phyloP scores from a whole-genome alignment of 2,888 invertebrate species.

The Drosophila merina region DNA sequence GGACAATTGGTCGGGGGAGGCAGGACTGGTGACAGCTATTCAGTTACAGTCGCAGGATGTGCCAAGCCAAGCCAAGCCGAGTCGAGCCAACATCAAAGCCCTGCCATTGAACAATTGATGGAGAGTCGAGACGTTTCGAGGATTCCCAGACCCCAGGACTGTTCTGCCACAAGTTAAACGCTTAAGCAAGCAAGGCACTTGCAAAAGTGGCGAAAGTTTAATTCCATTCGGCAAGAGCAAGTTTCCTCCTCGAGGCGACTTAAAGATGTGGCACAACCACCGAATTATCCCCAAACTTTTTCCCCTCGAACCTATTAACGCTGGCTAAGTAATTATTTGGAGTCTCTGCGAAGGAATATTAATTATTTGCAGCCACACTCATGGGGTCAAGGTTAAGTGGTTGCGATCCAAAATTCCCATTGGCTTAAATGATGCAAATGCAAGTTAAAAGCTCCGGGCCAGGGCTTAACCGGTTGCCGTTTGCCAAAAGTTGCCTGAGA shows the following conservation, averaged over 20 bases:
- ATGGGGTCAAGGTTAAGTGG: neutral
- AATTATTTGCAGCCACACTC: neutral
- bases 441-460: slow-evolving; percentile 4
- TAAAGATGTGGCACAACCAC: neutral
- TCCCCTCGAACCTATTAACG: neutral
- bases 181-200: neutral
- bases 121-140: neutral
- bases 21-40: slow-evolving; percentile 2
- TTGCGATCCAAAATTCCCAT: neutral
- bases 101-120: slow-evolving; percentile 29
- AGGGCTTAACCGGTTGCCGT: too few relatives aligned
- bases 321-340: too few relatives aligned
- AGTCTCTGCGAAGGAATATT: neutral
- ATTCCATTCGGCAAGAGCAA: neutral
- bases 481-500: neutral
- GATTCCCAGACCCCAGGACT: neutral
- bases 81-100: slow-evolving; percentile 12
- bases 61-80: slow-evolving; percentile 29
- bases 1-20: neutral
- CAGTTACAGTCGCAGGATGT: slow-evolving; percentile 19
- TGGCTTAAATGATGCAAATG: slow-evolving; percentile 14
- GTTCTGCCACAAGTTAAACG: slow-evolving; percentile 15
- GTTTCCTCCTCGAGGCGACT: neutral
- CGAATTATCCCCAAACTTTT: neutral
- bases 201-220: slow-evolving; percentile 8